phyloP scores from a whole-genome alignment of 2,888 invertebrate species.

The Abscondita cerata region DNA sequence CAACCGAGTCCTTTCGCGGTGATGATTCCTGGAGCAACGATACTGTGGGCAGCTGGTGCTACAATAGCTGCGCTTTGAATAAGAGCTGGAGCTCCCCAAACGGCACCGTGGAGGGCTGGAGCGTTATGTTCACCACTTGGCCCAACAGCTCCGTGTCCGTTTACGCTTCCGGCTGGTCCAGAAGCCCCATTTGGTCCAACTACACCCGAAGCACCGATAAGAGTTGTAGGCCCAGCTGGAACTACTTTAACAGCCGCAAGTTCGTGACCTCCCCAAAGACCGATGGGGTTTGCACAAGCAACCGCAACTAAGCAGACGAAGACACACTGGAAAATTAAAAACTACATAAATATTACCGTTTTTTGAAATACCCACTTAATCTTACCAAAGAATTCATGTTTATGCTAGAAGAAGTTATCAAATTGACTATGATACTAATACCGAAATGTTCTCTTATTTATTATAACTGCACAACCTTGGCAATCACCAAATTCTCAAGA shows the following conservation, averaged over 20 bases:
- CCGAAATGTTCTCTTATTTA: too few species aligned
- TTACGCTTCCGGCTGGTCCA: constrained; percentile 27
- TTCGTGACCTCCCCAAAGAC: constrained; percentile 15
- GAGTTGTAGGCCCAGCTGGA: constrained; percentile 13
- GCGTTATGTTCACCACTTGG: constrained; percentile 18
- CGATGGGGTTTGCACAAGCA: constrained; percentile 38
- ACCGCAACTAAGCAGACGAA: constrained; percentile 40
- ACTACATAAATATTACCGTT: too few species aligned
- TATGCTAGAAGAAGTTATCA: too few species aligned
- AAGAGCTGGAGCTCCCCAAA: constrained; percentile 1
- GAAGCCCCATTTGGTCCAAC: constrained; percentile 25
- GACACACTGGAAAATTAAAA: too few species aligned
- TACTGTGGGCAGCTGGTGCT: constrained; percentile 18
- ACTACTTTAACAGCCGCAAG: constrained; percentile 9
- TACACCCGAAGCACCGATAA: constrained; percentile 26
- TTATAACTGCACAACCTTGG: too few species aligned
- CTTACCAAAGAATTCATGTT: too few species aligned
- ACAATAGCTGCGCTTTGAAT: neutral
- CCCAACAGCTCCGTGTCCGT: constrained; percentile 29
- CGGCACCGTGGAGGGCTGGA: constrained; percentile 32
- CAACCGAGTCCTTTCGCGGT: too few species aligned
- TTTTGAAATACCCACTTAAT: too few species aligned
- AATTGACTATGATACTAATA: too few species aligned
- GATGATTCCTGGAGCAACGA: too few species aligned
- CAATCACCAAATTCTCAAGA: too few species aligned